These are phyloP conservation scores for Grammomys surdaster DNA, from an alignment of 2,113 vertebrate species.

Conservation along the genomic window DNA sequence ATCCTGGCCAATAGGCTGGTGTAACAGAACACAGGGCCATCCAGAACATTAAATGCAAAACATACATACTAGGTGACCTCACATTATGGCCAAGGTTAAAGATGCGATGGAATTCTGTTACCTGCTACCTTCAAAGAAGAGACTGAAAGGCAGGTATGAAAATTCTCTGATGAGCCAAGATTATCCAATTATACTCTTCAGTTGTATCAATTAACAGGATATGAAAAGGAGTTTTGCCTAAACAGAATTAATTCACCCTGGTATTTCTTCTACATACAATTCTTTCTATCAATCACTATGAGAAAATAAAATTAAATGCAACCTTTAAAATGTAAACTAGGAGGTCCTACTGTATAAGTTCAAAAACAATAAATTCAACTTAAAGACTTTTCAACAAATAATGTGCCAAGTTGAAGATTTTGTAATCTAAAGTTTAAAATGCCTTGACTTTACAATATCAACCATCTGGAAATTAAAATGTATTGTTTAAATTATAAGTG, in stretches of 20 bases:
- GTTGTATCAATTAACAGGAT: neutral
- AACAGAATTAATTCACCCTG: conserved; percentile 9
- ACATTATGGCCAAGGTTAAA: neutral
- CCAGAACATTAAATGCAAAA: neutral
- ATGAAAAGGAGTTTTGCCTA: neutral
- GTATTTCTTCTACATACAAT: neutral
- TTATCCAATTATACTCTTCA: neutral
- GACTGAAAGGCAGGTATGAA: neutral
- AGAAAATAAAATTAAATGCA: conserved; percentile 39
- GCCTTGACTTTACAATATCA: neutral
- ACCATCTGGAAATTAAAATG: conserved; percentile 33
- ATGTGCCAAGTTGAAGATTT: conserved; percentile 12
- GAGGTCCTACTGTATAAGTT: neutral
- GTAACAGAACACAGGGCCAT: neutral
- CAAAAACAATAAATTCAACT: conserved; percentile 28
- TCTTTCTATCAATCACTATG: neutral
- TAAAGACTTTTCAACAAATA: conserved; percentile 32
- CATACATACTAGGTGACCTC: neutral
- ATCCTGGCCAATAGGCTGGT: neutral
- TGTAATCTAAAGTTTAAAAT: conserved; percentile 49
- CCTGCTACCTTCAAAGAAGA: conserved; percentile 20
- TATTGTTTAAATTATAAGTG: neutral
- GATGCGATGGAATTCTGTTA: neutral
- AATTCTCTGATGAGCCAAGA: neutral
- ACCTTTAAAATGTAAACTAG: conserved; percentile 1